Evolutionary conservation across 2,888 invertebrate species (phyloP).

Genomic region (Panzeria rudis): DNA sequence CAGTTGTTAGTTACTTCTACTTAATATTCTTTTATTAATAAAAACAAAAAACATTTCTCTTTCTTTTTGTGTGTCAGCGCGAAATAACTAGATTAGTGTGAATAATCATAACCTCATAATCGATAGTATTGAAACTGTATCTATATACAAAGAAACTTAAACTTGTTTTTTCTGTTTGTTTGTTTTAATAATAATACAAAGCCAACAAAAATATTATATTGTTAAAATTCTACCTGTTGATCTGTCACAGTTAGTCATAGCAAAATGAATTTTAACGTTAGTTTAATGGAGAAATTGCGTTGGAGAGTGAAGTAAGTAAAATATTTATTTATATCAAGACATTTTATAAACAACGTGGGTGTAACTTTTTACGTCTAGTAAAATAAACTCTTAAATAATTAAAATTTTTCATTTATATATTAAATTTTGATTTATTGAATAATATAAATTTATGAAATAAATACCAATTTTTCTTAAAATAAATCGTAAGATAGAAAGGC

Average conservation of each 20-base stretch:
- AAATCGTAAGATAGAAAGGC: no score
- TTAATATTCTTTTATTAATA: conserved; percentile 1
- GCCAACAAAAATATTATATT: background rate
- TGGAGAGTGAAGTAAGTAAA: conserved; percentile 81
- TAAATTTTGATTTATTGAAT: no score
- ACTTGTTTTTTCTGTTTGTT: background rate
- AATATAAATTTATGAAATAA: no score
- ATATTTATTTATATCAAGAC: background rate
- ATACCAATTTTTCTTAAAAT: no score
- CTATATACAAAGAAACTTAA: conserved; percentile 10
- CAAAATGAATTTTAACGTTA: conserved; percentile 78
- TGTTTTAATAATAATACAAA: background rate
- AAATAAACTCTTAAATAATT: no score
- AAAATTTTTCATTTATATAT: no score
- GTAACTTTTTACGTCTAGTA: background rate
- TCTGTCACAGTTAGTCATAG: background rate
- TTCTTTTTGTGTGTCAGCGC: conserved; percentile 30
- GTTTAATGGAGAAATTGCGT: conserved; percentile 78
- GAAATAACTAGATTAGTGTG: background rate
- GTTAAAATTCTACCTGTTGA: conserved; percentile 22
- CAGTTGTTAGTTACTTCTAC: conserved; percentile 73
- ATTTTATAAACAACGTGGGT: background rate
- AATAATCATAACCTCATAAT: conserved; percentile 20
- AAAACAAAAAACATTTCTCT: background rate
- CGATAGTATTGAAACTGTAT: conserved; percentile 1